Evolutionary conservation across 2,888 invertebrate genomes (phyloP).

Genomic region (Corbicula japonica): DNA sequence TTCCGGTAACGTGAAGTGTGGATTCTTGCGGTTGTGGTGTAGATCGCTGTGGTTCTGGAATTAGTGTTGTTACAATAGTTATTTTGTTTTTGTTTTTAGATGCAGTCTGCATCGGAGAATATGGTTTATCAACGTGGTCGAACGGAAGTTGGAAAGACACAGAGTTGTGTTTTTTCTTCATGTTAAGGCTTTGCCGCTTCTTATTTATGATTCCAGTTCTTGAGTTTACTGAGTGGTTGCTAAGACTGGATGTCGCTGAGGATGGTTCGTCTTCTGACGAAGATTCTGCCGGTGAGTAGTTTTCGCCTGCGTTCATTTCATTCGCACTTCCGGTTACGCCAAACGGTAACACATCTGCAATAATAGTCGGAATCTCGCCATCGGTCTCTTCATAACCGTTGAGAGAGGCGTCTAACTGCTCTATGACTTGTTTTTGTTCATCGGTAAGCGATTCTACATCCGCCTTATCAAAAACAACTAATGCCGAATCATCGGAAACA

Average conservation of each 20-base stretch:
- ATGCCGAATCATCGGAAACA: background rate
- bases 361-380: constrained; percentile 19
- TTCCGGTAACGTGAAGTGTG: constrained; percentile 31
- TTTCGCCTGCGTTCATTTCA: background rate
- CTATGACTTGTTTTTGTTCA: constrained; percentile 23
- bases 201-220: constrained; percentile 46
- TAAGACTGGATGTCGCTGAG: constrained; percentile 32
- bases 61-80: background rate
- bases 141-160: constrained; percentile 54
- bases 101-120: constrained; percentile 40
- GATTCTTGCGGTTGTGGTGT: background rate
- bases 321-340: constrained; percentile 27
- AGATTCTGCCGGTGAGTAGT: constrained; percentile 7
- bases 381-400: constrained; percentile 18
- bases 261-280: constrained; percentile 25
- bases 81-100: constrained; percentile 13
- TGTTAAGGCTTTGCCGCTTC: background rate
- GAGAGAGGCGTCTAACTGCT: constrained; percentile 39
- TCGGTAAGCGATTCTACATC: constrained; percentile 21
- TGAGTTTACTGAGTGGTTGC: constrained; percentile 31
- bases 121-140: constrained; percentile 56
- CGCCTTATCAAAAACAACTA: background rate
- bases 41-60: background rate
- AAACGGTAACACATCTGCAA: constrained; percentile 29
- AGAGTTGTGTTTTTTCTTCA: constrained; percentile 27